Percentiles rank a stretch among this genome's conserved stretches.
Evolutionary conservation across 1,140 invertebrate species (phyloP).

Genomic region (Coenobita brevimanus): DNA sequence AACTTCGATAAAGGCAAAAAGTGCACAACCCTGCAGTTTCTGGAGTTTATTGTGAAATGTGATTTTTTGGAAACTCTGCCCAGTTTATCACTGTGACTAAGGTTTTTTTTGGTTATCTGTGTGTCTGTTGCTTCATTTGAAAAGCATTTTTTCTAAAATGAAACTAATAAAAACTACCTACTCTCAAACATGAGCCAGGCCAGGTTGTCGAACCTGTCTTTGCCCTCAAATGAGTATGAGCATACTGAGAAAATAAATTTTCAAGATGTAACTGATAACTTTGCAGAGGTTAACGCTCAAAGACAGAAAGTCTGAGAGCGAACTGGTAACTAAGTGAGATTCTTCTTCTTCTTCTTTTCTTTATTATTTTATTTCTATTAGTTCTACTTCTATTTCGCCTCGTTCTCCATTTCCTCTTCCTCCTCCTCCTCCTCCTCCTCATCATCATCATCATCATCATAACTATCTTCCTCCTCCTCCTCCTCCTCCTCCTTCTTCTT

Average conservation of each 20-base stretch:
- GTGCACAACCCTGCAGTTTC: slow-evolving; percentile 4
- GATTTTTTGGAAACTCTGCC: not conserved
- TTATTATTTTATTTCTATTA: too few relatives aligned
- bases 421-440: too few relatives aligned
- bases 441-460: too few relatives aligned
- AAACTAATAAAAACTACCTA: not conserved
- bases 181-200: not conserved
- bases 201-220: not conserved
- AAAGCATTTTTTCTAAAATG: not conserved
- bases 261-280: slow-evolving; percentile 3
- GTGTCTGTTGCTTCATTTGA: not conserved
- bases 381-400: too few relatives aligned
- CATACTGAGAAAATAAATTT: not conserved
- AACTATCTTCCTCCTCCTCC: too few relatives aligned
- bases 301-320: not conserved
- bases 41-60: slow-evolving; percentile 7
- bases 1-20: not conserved
- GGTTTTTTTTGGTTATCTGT: not conserved
- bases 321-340: too few relatives aligned
- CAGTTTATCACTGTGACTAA: not conserved
- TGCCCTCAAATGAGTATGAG: not conserved
- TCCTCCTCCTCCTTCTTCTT: too few relatives aligned
- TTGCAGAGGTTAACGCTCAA: not conserved
- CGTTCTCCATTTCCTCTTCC: too few relatives aligned
- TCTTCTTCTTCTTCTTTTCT: too few relatives aligned